A percentile compares a stretch with the other conserved stretches of the same genome.
These are phyloP conservation scores for Lagorchestes hirsutus DNA, from an alignment of 2,797 vertebrate genomes.

Conservation along the genomic window DNA sequence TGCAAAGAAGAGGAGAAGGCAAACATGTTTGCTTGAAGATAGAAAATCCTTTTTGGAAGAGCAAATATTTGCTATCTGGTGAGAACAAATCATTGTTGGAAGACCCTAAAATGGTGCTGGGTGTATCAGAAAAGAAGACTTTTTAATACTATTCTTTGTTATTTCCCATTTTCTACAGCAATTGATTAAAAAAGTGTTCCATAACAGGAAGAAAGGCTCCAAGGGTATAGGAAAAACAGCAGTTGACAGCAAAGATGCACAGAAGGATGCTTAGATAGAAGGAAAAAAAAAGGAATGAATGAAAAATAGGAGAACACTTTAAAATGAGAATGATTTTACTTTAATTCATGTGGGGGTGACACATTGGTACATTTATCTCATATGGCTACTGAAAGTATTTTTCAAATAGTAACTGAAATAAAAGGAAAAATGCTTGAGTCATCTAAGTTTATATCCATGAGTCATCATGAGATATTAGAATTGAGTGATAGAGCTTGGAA, in stretches of 20 bases:
- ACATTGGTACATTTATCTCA: not conserved
- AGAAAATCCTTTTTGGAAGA: constrained; percentile 63
- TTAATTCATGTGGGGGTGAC: constrained; percentile 7
- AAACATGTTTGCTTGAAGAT: constrained; percentile 71
- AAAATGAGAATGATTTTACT: constrained; percentile 27
- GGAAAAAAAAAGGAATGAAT: not conserved
- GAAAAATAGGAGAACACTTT: not conserved
- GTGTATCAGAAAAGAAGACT: constrained; percentile 31
- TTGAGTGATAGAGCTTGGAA: not conserved
- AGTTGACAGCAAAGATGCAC: not conserved
- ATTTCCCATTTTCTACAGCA: constrained; percentile 47
- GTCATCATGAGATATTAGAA: not conserved
- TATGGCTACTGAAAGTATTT: not conserved
- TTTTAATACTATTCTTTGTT: constrained; percentile 44
- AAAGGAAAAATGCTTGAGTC: not conserved
- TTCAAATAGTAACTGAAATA: not conserved
- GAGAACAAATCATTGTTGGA: constrained; percentile 55
- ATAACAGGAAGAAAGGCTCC: not conserved
- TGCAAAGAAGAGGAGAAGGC: constrained; percentile 51
- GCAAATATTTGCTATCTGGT: constrained; percentile 70
- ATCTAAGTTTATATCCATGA: not conserved
- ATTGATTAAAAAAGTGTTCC: constrained; percentile 11
- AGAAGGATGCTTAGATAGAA: not conserved
- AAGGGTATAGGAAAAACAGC: not conserved
- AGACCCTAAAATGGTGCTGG: constrained; percentile 1